Evolutionary conservation across 2,888 invertebrate species (phyloP), one percentile per base, ranked within the genome.

Genomic region (Cephonodes hylas): DNA sequence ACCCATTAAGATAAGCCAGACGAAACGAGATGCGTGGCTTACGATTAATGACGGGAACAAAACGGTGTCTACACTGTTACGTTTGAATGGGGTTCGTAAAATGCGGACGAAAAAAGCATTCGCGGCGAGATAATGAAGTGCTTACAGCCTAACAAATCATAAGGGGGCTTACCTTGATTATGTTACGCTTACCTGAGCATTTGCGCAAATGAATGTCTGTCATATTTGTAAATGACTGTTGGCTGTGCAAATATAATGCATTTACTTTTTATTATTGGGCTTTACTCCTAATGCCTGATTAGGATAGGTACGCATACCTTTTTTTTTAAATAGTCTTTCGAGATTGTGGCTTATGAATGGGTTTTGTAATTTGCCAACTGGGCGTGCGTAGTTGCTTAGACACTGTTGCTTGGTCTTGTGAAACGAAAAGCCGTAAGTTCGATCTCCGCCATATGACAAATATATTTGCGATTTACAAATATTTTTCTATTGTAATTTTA

Each of bases 1-100:
- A 72, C 73, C 81, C 80, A 84, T 86, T 84, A 83, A 84, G 85
- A 84, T 85, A 86, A 85, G 84, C 83, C 77, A 76, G 71, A 76
- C 77, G 77, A 80, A 82, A 80, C 78, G 81, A 83, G 81, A 83
- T 74, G 79, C 83, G 79, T 80, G 76, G 77, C 81, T 82, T 77
- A 77, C 77, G 79, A 84, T 85, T 82, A 85, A 84, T 84, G 83
- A 79, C 76, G 75, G 78, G 76, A 81, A 78, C 83, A 78, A 81
- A 85, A 81, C 76, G 75, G 77, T 81, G 81, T 78, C 80, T 83
- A 74, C 80, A 81, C 77, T 67, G 74, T 72, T 73, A 74, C 76
- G 70, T 79, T 80, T 77, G 71, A 79, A 80, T 78, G 74, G 71
- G 44, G 22, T 64, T 63, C 62, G 46, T 66, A 60, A 59, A 58